Evolutionary conservation across 2,113 vertebrate species (phyloP), one percentile per base, ranked within the genome.

Genomic region (Nansenia antarctica): DNA sequence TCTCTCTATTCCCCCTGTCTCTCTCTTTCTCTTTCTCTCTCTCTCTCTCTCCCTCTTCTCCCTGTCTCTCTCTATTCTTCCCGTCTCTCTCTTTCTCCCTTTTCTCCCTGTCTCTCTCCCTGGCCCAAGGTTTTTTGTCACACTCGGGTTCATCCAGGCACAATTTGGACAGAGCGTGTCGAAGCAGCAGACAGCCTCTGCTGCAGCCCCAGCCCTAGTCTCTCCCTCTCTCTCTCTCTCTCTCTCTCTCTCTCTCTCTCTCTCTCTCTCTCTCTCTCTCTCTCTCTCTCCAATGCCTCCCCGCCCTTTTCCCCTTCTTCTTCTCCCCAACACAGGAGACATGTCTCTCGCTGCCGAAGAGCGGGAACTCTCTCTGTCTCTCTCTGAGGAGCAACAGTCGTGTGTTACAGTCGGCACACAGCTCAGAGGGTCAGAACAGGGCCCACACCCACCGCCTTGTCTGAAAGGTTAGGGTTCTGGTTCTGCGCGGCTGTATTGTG

Each of bases 401-500:
- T 42, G 39, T 15, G 39, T 42, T 18, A 42, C 15, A 47, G 42
- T 47, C 3, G 2, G 18, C n/a, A 20, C 6, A 5, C 45, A 49
- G 45, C n/a, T 8, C n/a, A 42, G 2, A 14, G 2, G 20, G 45
- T n/a, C n/a, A 49, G n/a, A n/a, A 49, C 20, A 49, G 45, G 6
- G 20, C 6, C 18, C n/a, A 49, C 2, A 70, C n/a, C n/a, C 3
- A 61, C 72, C 55, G 79, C 75, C 64, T 67, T 71, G 66, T 86
- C 39, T 71, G 74, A 83, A 81, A 86, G 73, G 69, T 65, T 65
- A n/a, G n/a, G 47, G 11, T 67, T 63, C 65, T 80, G 30, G 15
- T 8, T 64, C 76, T n/a, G n/a, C 77, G 26, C 73, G 65, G 78
- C 77, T 81, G 74, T 82, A 74, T 52, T 71, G 67, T 82, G 73